Evolutionary conservation across 35 echinoderm and acorn worm species (phyloP).

Genomic region (Apostichopus californicus): DNA sequence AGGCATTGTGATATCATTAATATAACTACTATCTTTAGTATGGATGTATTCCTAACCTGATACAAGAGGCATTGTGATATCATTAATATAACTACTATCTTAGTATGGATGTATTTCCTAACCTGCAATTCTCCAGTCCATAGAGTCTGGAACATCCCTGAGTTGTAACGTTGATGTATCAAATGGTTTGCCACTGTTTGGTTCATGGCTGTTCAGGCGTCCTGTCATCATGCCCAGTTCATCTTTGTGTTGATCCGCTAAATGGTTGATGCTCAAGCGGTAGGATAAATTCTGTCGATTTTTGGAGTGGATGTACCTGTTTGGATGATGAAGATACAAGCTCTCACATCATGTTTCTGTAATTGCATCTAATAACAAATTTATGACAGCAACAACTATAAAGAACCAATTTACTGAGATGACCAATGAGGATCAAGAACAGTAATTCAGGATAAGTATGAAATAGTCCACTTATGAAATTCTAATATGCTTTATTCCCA

Average conservation of each 20-base stretch:
- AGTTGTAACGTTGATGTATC: neutral
- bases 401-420: too few species aligned
- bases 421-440: too few species aligned
- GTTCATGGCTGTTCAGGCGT: conserved; percentile 49
- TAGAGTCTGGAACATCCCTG: conserved; percentile 50
- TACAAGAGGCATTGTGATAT: too few species aligned
- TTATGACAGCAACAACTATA: too few species aligned
- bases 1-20: too few species aligned
- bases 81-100: neutral
- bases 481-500: too few species aligned
- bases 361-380: too few species aligned
- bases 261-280: conserved; percentile 78
- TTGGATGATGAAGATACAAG: neutral
- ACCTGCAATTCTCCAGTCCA: conserved; percentile 89
- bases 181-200: conserved; percentile 68
- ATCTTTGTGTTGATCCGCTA: conserved; percentile 66
- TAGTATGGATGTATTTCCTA: neutral
- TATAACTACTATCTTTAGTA: too few species aligned
- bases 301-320: conserved; percentile 83
- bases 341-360: too few species aligned
- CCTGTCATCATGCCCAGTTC: conserved; percentile 79
- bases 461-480: too few species aligned
- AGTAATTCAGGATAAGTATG: too few species aligned
- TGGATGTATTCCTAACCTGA: too few species aligned
- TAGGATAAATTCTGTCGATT: conserved; percentile 75